These are phyloP conservation scores for Piaya cayana DNA, from an alignment of 2,113 vertebrate genomes.

Conservation along the genomic window DNA sequence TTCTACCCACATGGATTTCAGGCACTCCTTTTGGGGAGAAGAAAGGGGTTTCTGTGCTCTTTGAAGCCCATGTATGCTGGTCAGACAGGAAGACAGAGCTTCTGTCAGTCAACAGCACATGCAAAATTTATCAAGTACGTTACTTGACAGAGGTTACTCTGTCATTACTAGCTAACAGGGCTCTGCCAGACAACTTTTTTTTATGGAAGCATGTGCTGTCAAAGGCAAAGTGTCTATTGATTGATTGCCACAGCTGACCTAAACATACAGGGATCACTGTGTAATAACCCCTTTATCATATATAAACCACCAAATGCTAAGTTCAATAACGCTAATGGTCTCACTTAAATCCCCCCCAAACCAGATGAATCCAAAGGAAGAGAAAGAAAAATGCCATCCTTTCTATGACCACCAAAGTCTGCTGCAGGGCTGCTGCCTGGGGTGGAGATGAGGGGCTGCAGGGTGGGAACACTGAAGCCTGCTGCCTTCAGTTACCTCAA, in stretches of 20 bases:
- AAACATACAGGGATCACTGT: conserved; percentile 68
- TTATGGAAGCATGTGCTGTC: conserved; percentile 72
- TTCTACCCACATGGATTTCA: conserved; percentile 4
- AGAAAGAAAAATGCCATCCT: not conserved
- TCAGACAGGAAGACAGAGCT: conserved; percentile 64
- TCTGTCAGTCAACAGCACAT: conserved; percentile 77
- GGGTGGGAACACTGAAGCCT: rapidly evolving
- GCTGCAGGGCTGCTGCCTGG: not conserved
- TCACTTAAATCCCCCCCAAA: conserved; percentile 53
- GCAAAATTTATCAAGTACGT: conserved; percentile 79
- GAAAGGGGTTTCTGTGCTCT: conserved; percentile 64
- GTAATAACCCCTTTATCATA: conserved; percentile 78
- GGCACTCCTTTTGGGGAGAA: conserved; percentile 23
- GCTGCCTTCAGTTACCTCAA: not conserved
- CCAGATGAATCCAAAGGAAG: not conserved
- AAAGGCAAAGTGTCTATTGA: conserved; percentile 77
- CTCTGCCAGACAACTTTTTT: conserved; percentile 70
- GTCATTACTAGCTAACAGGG: conserved; percentile 71
- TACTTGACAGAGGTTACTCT: conserved; percentile 77
- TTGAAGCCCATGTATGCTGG: conserved; percentile 55
- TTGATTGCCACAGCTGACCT: conserved; percentile 79
- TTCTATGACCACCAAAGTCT: not conserved
- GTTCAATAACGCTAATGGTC: conserved; percentile 63
- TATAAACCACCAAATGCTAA: conserved; percentile 73
- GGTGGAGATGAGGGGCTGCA: not conserved